Percentiles rank a stretch among this genome's conserved stretches.
phyloP scores from a whole-genome alignment of 1,140 invertebrate species.

The Heliconius nattereri region DNA sequence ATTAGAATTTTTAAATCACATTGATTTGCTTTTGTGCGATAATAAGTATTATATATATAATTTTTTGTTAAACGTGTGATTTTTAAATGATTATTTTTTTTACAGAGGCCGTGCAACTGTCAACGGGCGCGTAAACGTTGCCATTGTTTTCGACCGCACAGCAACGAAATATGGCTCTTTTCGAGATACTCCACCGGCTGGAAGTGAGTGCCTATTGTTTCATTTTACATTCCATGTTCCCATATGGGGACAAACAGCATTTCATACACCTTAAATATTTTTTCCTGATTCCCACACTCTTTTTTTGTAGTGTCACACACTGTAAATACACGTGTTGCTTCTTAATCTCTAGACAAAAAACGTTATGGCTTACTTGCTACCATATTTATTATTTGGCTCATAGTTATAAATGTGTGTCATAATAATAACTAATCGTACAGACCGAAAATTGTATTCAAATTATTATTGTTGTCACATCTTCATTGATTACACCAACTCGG shows the following conservation, averaged over 20 bases:
- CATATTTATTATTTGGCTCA: slow-evolving; percentile 38
- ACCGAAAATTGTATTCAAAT: slow-evolving; percentile 66
- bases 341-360: slow-evolving; percentile 46
- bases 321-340: slow-evolving; percentile 64
- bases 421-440: slow-evolving; percentile 48
- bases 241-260: slow-evolving; percentile 45
- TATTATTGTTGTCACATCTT: slow-evolving; percentile 56
- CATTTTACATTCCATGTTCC: slow-evolving; percentile 41
- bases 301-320: slow-evolving; percentile 46
- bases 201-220: slow-evolving; percentile 83
- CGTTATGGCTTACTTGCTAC: slow-evolving; percentile 40
- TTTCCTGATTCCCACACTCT: slow-evolving; percentile 49
- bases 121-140: slow-evolving; percentile 92
- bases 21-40: neutral
- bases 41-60: no score
- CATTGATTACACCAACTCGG: slow-evolving; percentile 66
- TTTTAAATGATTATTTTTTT: slow-evolving; percentile 28
- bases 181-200: slow-evolving; percentile 99
- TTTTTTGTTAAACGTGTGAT: neutral
- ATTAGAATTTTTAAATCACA: slow-evolving; percentile 61
- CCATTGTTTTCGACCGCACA: slow-evolving; percentile 94
- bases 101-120: slow-evolving; percentile 92
- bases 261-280: slow-evolving; percentile 44
- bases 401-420: slow-evolving; percentile 60
- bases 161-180: slow-evolving; percentile 97